Base-by-base conservation (phyloP, 2,797 vertebrate species). In the Coregonus sp. region DNA sequence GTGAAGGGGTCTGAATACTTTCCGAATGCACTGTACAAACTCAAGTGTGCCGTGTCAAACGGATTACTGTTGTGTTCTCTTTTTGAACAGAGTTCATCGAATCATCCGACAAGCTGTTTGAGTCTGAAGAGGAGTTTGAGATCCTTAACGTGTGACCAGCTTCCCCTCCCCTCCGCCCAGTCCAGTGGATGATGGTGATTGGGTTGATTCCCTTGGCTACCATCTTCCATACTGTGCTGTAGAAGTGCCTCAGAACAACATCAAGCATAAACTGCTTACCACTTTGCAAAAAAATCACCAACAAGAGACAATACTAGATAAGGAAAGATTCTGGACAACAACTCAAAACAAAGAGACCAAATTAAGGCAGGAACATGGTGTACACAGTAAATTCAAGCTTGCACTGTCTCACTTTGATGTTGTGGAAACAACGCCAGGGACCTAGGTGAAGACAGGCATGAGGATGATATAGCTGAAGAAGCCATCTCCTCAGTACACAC, bases 111-210 rank as follows among this genome's bases (percentile, higher is more conserved):
- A 95, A 96, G 78, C 89, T 96, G 0, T 96, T 95, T 87, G 95
- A 97, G 81, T 87, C 94, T 40, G 95, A 97, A 86, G 96, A 96
- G 87, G 96, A 96, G 89, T 97, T 97, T 88, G 95, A 97, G 90
- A 96, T 97, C 86, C 89, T 97, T 65, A 96, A 92, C 1, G 92
- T 95, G 63, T 96, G 94, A 94, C 66, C 72, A 70, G 54, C 51
- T 35, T 35, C 29, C 6, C 25, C 18, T 18, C 33, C 51, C 29
- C 14, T 35, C 67, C 35, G 59, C 61, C 67, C 61, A 73, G 47
- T 29, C 20, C 54, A 29, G 63, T 72, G 29, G 73, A 25, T 47
- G 61, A 6, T 2, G 54, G 20, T 20, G 25, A 63, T 25, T 73
- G 25, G 15, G 69, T 31, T 29, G 70, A 52, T 7, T 6, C 35